Percentiles rank a stretch among this genome's conserved stretches.
phyloP scores from a whole-genome alignment of 2,888 invertebrate genomes.

The Melanophora roralis region DNA sequence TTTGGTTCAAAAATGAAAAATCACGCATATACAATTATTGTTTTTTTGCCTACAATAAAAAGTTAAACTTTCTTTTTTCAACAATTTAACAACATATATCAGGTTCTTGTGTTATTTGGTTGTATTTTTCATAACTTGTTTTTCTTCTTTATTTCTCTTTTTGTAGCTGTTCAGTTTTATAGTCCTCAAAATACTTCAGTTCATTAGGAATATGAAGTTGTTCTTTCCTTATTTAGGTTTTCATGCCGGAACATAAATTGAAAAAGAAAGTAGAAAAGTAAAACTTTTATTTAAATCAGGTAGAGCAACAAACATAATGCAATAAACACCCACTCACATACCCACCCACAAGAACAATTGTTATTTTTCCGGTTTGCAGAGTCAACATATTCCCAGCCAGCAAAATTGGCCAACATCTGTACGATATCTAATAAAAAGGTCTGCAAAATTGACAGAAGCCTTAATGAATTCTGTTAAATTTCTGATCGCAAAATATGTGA shows the following conservation, averaged over 20 bases:
- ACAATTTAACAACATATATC: constrained; percentile 11
- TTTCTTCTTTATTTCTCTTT: neutral
- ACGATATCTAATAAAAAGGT: too few species aligned
- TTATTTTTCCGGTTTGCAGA: constrained; percentile 23
- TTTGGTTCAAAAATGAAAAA: neutral
- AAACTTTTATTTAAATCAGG: constrained; percentile 1
- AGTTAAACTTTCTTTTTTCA: constrained; percentile 1
- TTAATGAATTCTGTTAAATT: too few species aligned
- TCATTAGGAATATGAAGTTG: constrained; percentile 47
- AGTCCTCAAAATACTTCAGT: constrained; percentile 49
- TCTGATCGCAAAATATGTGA: too few species aligned
- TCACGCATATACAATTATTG: neutral
- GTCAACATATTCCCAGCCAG: too few species aligned
- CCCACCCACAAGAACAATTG: constrained; percentile 21
- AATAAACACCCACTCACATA: neutral
- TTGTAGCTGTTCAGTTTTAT: neutral
- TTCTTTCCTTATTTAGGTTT: constrained; percentile 34
- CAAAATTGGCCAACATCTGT: too few species aligned
- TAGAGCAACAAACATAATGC: constrained; percentile 29
- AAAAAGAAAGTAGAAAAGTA: constrained; percentile 18
- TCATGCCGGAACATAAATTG: constrained; percentile 46
- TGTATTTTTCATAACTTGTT: neutral
- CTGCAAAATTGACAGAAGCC: too few species aligned
- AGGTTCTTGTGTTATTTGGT: constrained; percentile 15
- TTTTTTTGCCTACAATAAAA: constrained; percentile 7